These are phyloP conservation scores for Rhynchophorus ferrugineus DNA, from an alignment of 1,140 invertebrate species.

Conservation along the genomic window DNA sequence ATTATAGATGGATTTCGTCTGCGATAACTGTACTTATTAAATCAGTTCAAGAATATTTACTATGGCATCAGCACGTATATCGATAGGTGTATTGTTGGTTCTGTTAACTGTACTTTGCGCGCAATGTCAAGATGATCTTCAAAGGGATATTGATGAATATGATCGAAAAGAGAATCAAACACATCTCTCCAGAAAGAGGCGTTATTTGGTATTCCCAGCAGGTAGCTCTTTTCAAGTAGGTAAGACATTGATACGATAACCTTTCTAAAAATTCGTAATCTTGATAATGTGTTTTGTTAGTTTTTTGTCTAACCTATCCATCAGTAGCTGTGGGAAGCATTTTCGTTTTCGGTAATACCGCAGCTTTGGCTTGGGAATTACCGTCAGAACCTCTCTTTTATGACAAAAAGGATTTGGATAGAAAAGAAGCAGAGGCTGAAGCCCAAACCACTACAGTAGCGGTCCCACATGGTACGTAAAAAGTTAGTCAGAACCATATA, in stretches of 20 bases:
- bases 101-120: too few species aligned
- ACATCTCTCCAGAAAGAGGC: slow-evolving; percentile 5
- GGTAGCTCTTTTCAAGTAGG: slow-evolving; percentile 53
- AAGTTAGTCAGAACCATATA: too few species aligned
- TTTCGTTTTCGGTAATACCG: slow-evolving; percentile 60
- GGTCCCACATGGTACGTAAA: neutral
- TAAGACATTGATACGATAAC: slow-evolving; percentile 32
- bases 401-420: slow-evolving; percentile 3
- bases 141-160: neutral
- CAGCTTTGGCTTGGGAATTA: slow-evolving; percentile 64
- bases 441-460: slow-evolving; percentile 12
- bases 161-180: neutral
- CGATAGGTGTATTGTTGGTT: too few species aligned
- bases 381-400: slow-evolving; percentile 50
- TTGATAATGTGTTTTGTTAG: slow-evolving; percentile 38
- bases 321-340: slow-evolving; percentile 49
- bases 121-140: too few species aligned
- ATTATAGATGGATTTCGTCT: too few species aligned
- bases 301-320: slow-evolving; percentile 58
- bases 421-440: neutral
- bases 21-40: too few species aligned
- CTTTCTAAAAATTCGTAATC: neutral
- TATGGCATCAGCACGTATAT: too few species aligned
- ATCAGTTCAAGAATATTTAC: too few species aligned
- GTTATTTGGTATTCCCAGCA: slow-evolving; percentile 71